A percentile compares a stretch with the other conserved stretches of the same genome.
phyloP scores from a whole-genome alignment of 2,113 vertebrate species.

The Protobothrops mucrosquamatus region DNA sequence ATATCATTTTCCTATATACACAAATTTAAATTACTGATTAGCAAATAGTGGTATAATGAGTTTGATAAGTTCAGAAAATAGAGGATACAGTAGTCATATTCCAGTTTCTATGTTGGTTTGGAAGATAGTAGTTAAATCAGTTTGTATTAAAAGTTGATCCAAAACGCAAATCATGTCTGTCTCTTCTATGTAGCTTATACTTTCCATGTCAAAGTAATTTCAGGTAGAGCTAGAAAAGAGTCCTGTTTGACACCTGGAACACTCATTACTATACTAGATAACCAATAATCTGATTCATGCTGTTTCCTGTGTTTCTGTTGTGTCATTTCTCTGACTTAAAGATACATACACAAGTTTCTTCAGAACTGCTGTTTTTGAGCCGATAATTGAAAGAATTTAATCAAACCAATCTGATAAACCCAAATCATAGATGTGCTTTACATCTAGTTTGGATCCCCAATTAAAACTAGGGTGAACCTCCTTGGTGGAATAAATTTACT shows the following conservation, averaged over 20 bases:
- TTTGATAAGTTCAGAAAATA: neutral
- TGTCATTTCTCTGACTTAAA: neutral
- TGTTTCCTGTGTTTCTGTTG: neutral
- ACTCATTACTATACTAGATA: neutral
- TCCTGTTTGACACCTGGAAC: neutral
- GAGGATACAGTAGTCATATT: neutral
- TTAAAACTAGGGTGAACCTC: neutral
- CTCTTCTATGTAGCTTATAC: neutral
- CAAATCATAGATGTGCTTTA: neutral
- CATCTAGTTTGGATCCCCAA: neutral
- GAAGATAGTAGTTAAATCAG: neutral
- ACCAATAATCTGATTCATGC: neutral
- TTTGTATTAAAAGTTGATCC: neutral
- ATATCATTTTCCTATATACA: neutral
- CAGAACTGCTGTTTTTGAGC: neutral
- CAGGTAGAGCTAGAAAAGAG: neutral
- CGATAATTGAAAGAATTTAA: neutral
- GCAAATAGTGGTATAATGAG: neutral
- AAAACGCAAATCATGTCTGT: neutral
- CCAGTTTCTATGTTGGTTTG: neutral
- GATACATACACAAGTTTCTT: neutral
- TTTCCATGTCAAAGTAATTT: neutral
- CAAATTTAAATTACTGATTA: neutral
- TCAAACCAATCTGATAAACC: neutral
- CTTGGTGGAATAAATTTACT: accelerated